These are phyloP conservation scores for Heliconius sara DNA, from an alignment of 2,888 invertebrate species.

Conservation along the genomic window DNA sequence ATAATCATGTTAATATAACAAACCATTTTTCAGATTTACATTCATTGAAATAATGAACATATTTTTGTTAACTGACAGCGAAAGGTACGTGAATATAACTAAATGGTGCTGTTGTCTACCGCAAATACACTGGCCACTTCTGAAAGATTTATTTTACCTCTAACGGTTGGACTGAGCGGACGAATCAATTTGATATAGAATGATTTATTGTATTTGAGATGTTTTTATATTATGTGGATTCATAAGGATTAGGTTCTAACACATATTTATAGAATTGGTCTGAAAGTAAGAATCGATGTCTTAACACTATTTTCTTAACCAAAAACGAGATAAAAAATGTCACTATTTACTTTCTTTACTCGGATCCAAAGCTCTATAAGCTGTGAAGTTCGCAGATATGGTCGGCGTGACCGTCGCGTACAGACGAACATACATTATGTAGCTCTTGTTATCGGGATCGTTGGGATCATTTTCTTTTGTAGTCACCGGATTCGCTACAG, in stretches of 20 bases:
- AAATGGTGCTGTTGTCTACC: too few relatives aligned
- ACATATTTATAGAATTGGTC: neutral
- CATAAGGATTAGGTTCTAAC: neutral
- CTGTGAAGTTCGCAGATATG: slow-evolving; percentile 90
- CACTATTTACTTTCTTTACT: slow-evolving; percentile 51
- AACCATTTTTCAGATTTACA: too few relatives aligned
- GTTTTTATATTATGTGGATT: too few relatives aligned
- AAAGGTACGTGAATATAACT: too few relatives aligned
- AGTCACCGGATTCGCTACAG: slow-evolving; percentile 90
- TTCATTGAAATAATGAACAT: too few relatives aligned
- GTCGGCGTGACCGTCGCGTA: slow-evolving; percentile 87
- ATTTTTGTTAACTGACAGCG: too few relatives aligned
- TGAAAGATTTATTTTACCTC: too few relatives aligned
- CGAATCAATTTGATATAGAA: too few relatives aligned
- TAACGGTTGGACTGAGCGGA: too few relatives aligned
- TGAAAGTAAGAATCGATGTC: neutral
- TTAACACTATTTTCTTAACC: neutral
- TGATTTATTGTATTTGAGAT: too few relatives aligned
- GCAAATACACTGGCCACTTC: too few relatives aligned
- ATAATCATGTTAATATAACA: too few relatives aligned
- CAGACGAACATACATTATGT: slow-evolving; percentile 88
- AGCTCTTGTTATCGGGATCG: slow-evolving; percentile 69
- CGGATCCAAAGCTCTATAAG: slow-evolving; percentile 81
- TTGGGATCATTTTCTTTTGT: slow-evolving; percentile 68
- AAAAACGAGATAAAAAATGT: neutral